Conservation (phyloP, 1,140 invertebrate species). For the Pachyrhynchus sulphureomaculatus region DNA sequence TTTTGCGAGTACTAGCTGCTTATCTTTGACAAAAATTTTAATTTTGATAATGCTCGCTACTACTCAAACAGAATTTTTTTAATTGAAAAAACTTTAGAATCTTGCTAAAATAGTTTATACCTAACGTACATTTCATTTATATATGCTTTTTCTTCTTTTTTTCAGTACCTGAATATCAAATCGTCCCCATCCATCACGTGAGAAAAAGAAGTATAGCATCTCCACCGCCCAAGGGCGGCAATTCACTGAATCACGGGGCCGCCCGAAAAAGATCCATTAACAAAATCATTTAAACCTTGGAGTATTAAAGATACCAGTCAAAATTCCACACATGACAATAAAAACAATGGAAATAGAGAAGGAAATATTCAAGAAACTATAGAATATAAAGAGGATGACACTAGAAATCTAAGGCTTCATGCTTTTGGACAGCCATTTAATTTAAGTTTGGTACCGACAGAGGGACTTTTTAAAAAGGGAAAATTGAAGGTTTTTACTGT, state of each 20-base stretch:
- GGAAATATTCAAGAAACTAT: background rate
- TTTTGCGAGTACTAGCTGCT: too few species aligned
- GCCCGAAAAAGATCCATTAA: conserved; percentile 6
- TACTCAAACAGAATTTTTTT: too few species aligned
- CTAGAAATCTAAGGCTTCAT: conserved; percentile 65
- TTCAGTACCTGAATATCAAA: conserved; percentile 68
- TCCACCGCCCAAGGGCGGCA: background rate
- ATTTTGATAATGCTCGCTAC: too few species aligned
- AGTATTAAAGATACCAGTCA: background rate
- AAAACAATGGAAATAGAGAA: background rate
- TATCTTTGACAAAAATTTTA: too few species aligned
- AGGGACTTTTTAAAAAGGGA: conserved; percentile 69
- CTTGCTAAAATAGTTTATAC: too few species aligned
- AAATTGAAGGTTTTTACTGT: conserved; percentile 77
- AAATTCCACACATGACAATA: background rate
- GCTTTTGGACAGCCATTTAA: conserved; percentile 74
- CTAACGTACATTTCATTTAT: too few species aligned
- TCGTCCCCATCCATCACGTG: conserved; percentile 56
- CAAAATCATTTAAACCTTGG: conserved; percentile 13
- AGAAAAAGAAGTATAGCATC: conserved; percentile 40
- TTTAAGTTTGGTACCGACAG: conserved; percentile 70
- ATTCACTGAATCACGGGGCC: background rate
- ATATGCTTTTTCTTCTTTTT: conserved; percentile 31
- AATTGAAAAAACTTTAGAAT: too few species aligned
- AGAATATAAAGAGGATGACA: conserved; percentile 1